Conservation (phyloP, 2,888 invertebrate species). For the Noctua fimbriata region DNA sequence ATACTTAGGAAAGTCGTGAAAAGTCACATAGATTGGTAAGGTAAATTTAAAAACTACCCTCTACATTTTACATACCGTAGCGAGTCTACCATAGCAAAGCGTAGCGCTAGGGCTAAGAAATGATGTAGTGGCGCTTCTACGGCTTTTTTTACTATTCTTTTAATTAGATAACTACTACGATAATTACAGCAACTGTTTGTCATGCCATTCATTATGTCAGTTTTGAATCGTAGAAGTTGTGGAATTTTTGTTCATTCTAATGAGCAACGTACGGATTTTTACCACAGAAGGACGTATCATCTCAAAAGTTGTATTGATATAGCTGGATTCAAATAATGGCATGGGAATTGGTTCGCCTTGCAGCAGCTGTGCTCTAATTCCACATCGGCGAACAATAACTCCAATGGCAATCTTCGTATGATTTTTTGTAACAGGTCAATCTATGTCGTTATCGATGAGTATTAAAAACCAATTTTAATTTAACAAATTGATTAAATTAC, state of each 20-base stretch:
- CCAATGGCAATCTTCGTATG: background rate
- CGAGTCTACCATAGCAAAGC: background rate
- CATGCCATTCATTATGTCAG: constrained; percentile 32
- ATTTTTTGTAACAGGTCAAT: constrained; percentile 10
- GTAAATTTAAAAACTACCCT: background rate
- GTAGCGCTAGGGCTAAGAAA: constrained; percentile 2
- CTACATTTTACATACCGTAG: background rate
- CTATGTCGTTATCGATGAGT: constrained; percentile 31
- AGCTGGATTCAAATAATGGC: constrained; percentile 18
- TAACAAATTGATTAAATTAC: constrained; percentile 24
- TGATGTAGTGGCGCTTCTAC: background rate
- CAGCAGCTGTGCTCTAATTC: constrained; percentile 31
- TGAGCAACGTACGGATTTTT: background rate
- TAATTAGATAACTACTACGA: constrained; percentile 12
- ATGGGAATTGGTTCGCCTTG: constrained; percentile 22
- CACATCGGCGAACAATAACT: constrained; percentile 16
- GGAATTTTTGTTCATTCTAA: background rate
- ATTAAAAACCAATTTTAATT: constrained; percentile 54
- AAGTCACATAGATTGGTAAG: background rate
- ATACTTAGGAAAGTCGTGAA: background rate
- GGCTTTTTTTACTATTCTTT: constrained; percentile 23
- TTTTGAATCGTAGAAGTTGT: constrained; percentile 1
- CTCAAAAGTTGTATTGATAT: background rate
- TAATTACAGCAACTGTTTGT: constrained; percentile 17
- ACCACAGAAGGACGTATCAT: background rate